A percentile compares a stretch with the other conserved stretches of the same genome.
phyloP scores from a whole-genome alignment of 2,888 invertebrate genomes.

The Capitulum mitella region DNA sequence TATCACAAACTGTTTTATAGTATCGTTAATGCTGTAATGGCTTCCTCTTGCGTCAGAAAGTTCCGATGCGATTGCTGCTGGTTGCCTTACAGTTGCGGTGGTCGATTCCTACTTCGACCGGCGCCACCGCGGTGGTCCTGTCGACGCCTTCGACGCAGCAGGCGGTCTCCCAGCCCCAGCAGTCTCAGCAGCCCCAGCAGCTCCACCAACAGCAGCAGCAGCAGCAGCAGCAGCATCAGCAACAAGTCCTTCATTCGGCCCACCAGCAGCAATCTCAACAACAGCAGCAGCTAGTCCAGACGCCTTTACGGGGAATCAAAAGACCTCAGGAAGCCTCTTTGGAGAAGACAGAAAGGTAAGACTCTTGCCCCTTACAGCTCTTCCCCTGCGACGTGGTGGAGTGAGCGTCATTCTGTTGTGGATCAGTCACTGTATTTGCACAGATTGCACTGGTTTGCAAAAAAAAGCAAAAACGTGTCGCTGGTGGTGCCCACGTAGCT shows the following conservation, averaged over 20 bases:
- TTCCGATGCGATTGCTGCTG: too few relatives aligned
- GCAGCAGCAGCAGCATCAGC: not conserved
- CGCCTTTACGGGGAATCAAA: not conserved
- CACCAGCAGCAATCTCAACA: not conserved
- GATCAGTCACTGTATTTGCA: too few relatives aligned
- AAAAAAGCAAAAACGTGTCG: too few relatives aligned
- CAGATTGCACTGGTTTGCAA: too few relatives aligned
- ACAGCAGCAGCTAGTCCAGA: not conserved
- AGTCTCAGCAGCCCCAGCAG: not conserved
- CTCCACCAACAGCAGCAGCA: not conserved
- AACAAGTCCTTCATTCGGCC: not conserved
- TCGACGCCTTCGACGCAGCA: not conserved
- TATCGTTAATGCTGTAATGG: too few relatives aligned
- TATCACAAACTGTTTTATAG: too few relatives aligned
- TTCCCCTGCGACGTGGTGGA: too few relatives aligned
- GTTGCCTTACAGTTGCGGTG: slow-evolving; percentile 11
- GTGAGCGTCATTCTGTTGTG: too few relatives aligned
- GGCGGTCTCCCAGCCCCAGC: not conserved
- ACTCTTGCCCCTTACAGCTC: too few relatives aligned
- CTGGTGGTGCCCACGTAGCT: too few relatives aligned
- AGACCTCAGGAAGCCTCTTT: not conserved
- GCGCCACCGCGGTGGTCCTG: not conserved
- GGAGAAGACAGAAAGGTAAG: not conserved
- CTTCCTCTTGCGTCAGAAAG: too few relatives aligned
- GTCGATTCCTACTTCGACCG: not conserved